Conservation (phyloP, 2,888 invertebrate species). For the Phymatocera aterrima region DNA sequence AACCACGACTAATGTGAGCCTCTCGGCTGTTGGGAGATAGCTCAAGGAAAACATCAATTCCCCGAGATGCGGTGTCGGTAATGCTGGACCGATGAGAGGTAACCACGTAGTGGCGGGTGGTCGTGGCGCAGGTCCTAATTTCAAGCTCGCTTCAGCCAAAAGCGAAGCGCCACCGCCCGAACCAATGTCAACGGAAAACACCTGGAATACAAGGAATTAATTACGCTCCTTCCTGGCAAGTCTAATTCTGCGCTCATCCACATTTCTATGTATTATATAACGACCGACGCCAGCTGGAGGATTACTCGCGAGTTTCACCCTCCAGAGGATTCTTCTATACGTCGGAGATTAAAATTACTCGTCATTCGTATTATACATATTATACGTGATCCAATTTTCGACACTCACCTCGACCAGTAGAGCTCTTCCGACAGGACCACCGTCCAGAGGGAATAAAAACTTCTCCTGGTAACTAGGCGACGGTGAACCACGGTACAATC, state of each 20-base stretch:
- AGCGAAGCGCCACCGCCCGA: constrained; percentile 62
- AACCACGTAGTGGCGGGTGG: constrained; percentile 88
- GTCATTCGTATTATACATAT: too few species aligned
- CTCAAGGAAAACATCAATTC: constrained; percentile 89
- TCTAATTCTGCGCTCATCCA: constrained; percentile 15
- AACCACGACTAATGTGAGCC: constrained; percentile 86
- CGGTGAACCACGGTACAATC: constrained; percentile 81
- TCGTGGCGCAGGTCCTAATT: constrained; percentile 72
- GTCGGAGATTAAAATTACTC: constrained; percentile 1
- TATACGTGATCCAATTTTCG: background rate
- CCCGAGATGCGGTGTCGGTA: constrained; percentile 79
- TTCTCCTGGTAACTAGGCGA: constrained; percentile 88
- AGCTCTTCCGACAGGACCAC: constrained; percentile 65
- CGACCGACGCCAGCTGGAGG: background rate
- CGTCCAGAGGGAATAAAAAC: constrained; percentile 78
- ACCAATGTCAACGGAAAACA: constrained; percentile 65
- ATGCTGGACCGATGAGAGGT: constrained; percentile 82
- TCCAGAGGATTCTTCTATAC: constrained; percentile 78
- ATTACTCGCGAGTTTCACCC: constrained; percentile 75
- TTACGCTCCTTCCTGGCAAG: background rate
- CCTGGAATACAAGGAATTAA: constrained; percentile 54
- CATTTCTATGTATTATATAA: background rate
- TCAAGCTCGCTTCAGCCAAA: constrained; percentile 67
- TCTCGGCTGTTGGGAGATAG: constrained; percentile 88
- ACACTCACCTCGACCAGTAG: constrained; percentile 66